Percentiles rank a stretch among this genome's conserved stretches.
These are phyloP conservation scores for Neodon shergylaensis DNA, from an alignment of 2,113 vertebrate species.

Conservation along the genomic window DNA sequence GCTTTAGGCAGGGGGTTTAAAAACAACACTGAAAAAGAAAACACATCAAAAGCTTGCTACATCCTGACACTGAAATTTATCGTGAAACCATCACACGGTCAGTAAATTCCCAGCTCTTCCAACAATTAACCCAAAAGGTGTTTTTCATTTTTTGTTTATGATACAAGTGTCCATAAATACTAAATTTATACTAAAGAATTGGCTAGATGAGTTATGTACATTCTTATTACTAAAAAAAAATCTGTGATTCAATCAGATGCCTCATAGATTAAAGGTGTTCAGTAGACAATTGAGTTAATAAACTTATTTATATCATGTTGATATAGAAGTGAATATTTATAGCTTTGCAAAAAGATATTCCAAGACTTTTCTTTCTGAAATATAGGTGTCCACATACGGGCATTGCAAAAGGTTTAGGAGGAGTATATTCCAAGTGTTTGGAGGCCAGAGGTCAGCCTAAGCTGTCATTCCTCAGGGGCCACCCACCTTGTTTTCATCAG, in stretches of 20 bases:
- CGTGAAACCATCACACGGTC: not conserved
- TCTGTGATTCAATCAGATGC: not conserved
- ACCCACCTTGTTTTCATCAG: not conserved
- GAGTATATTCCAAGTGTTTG: not conserved
- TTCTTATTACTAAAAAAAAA: not conserved
- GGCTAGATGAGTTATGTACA: not conserved
- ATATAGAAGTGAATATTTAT: not conserved
- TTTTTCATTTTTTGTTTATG: constrained; percentile 24
- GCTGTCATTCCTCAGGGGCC: not conserved
- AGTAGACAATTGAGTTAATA: not conserved
- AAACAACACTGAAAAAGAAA: constrained; percentile 40
- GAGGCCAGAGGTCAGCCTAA: not conserved
- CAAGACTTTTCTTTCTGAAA: not conserved
- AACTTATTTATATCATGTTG: not conserved
- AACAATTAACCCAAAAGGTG: not conserved
- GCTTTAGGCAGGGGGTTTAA: constrained; percentile 13
- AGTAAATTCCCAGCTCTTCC: not conserved
- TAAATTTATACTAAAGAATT: not conserved
- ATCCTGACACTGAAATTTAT: not conserved
- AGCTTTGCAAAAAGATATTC: not conserved
- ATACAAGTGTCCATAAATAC: not conserved
- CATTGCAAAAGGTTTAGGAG: not conserved
- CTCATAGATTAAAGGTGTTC: not conserved
- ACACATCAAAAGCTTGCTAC: not conserved
- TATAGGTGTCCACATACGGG: accelerated